phyloP scores from a whole-genome alignment of 2,888 invertebrate species.

The Apamea crenata region DNA sequence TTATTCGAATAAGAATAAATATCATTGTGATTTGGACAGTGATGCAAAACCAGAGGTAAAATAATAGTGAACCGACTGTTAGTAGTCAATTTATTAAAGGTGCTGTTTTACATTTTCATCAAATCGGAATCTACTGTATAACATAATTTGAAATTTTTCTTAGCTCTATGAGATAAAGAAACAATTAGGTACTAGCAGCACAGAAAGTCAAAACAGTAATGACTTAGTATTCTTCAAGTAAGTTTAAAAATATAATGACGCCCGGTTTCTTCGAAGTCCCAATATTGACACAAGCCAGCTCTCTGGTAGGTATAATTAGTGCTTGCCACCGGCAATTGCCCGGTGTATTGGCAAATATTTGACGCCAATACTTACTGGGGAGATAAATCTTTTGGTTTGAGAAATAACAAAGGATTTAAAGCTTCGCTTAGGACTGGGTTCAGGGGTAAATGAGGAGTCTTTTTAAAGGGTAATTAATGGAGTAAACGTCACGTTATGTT shows the following conservation, averaged over 20 bases:
- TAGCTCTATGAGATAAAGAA: not conserved
- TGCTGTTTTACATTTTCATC: no score
- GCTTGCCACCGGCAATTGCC: slow-evolving; percentile 69
- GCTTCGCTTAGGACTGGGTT: slow-evolving; percentile 6
- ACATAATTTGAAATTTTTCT: not conserved
- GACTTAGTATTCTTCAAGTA: not conserved
- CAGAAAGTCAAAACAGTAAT: not conserved
- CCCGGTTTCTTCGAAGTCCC: slow-evolving; percentile 20
- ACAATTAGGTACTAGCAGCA: not conserved
- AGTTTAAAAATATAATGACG: slow-evolving; percentile 25
- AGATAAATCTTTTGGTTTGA: slow-evolving; percentile 15
- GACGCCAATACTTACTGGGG: slow-evolving; percentile 42
- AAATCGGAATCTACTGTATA: not conserved
- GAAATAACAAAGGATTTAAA: slow-evolving; percentile 48
- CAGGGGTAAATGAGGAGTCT: slow-evolving; percentile 5
- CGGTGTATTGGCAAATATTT: slow-evolving; percentile 69
- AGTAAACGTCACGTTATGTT: not conserved
- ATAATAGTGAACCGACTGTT: no score
- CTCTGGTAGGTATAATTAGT: slow-evolving; percentile 49
- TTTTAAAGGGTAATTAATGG: not conserved
- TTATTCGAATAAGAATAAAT: no score
- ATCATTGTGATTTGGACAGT: no score
- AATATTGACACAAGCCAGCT: slow-evolving; percentile 43
- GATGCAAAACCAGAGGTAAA: no score
- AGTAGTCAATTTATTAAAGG: no score